These are phyloP conservation scores for Pleuronectes platessa DNA, from an alignment of 2,113 vertebrate species.

Conservation along the genomic window DNA sequence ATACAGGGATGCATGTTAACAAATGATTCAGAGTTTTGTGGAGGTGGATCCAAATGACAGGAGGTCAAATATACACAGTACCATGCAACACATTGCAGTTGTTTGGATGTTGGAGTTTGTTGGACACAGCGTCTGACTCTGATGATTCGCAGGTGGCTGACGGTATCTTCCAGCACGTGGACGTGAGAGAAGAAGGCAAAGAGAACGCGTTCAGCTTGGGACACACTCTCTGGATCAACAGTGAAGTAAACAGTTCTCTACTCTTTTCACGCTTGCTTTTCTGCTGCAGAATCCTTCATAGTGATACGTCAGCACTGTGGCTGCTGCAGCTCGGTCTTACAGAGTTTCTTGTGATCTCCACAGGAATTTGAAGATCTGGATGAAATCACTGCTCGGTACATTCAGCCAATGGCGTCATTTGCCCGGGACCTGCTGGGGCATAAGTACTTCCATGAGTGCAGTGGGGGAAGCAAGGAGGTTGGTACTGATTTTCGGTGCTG, in stretches of 20 bases:
- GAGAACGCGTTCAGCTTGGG: constrained; percentile 99
- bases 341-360: not conserved
- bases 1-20: not conserved
- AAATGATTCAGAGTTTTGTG: too few species aligned
- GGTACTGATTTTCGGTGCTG: not conserved
- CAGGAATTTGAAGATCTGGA: constrained; percentile 99
- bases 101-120: not conserved
- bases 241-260: constrained; percentile 82
- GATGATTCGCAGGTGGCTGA: constrained; percentile 85
- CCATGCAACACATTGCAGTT: too few species aligned
- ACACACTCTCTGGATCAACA: constrained; percentile 96
- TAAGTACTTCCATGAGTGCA: constrained; percentile 97
- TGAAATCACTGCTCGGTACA: constrained; percentile 97
- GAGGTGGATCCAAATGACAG: too few species aligned
- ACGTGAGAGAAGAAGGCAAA: constrained; percentile 96
- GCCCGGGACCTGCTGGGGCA: constrained; percentile 94
- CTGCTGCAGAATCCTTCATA: not conserved
- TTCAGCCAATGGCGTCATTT: constrained; percentile 98
- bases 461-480: constrained; percentile 92
- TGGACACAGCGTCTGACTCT: constrained; percentile 2
- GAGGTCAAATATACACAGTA: too few species aligned
- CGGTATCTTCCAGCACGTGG: constrained; percentile 96
- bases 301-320: not conserved
- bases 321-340: not conserved
- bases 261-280: not conserved